Conservation (phyloP, 2,888 invertebrate species). For the Andrena flavipes region DNA sequence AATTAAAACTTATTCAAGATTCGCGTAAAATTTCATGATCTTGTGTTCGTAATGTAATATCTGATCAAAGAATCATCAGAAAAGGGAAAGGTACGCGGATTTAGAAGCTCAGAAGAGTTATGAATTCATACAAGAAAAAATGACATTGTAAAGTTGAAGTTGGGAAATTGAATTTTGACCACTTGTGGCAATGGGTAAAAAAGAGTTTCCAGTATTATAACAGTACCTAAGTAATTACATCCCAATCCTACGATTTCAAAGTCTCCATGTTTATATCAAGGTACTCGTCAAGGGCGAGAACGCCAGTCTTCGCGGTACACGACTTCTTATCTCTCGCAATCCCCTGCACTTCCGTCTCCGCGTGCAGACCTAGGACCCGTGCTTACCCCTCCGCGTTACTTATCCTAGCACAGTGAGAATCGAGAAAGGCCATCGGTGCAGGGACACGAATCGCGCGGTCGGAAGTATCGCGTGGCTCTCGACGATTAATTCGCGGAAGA, state of each 20-base stretch:
- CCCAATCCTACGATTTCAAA: background rate
- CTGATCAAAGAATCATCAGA: too few relatives aligned
- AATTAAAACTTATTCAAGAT: too few relatives aligned
- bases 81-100: too few relatives aligned
- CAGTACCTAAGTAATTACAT: background rate
- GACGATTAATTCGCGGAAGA: constrained; percentile 65
- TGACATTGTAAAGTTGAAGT: too few relatives aligned
- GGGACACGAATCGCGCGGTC: constrained; percentile 34
- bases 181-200: too few relatives aligned
- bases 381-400: background rate
- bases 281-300: background rate
- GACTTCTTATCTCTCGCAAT: background rate
- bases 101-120: too few relatives aligned
- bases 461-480: constrained; percentile 64
- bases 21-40: too few relatives aligned
- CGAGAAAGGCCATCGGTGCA: constrained; percentile 49
- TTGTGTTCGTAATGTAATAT: too few relatives aligned
- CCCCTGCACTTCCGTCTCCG: background rate
- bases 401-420: background rate
- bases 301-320: background rate
- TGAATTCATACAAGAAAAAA: too few relatives aligned
- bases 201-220: background rate
- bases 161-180: too few relatives aligned
- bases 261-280: background rate
- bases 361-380: background rate